Evolutionary conservation across 2,113 vertebrate species (phyloP).

Genomic region (Pongo pygmaeus): DNA sequence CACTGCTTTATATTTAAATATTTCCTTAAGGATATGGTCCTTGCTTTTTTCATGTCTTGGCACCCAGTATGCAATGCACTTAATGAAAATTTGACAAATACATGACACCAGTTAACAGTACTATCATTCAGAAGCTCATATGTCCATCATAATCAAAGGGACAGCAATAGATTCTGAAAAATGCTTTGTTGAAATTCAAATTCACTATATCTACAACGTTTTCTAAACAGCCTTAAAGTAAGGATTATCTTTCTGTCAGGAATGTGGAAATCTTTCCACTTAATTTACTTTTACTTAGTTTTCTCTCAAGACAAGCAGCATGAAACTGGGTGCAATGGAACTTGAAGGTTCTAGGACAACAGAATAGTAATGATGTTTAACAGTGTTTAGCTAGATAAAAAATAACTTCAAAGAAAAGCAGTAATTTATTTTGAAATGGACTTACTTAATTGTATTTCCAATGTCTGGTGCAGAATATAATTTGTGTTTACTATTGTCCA

Average conservation of each 20-base stretch:
- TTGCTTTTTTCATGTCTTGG: background rate
- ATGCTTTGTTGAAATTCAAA: background rate
- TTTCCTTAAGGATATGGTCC: background rate
- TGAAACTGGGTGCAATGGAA: background rate
- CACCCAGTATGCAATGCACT: background rate
- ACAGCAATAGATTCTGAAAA: constrained; percentile 6
- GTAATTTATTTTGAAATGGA: background rate
- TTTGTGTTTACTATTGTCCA: background rate
- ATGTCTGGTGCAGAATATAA: background rate
- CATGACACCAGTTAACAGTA: background rate
- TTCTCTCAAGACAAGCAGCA: background rate
- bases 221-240: background rate
- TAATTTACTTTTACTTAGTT: background rate
- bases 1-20: background rate
- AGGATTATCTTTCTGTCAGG: background rate
- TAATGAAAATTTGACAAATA: background rate
- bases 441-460: background rate
- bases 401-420: background rate
- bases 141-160: constrained; percentile 33
- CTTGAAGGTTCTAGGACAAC: background rate
- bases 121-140: background rate
- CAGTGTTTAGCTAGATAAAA: background rate
- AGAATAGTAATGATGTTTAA: background rate
- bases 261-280: constrained; percentile 9
- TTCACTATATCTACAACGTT: background rate